These are phyloP conservation scores for Crematogaster levior DNA, from an alignment of 2,888 invertebrate species.

Conservation along the genomic window DNA sequence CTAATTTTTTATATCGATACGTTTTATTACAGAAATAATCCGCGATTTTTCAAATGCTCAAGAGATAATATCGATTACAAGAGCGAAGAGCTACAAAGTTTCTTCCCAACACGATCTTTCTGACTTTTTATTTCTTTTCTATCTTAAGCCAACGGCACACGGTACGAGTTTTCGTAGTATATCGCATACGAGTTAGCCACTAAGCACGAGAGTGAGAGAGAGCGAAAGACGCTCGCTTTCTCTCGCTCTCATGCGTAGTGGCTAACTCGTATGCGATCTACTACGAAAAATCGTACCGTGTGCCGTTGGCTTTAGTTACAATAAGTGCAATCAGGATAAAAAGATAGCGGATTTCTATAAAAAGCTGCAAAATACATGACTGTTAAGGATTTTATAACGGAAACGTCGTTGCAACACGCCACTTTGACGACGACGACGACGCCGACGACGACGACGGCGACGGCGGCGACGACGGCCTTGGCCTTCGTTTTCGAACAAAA, in stretches of 20 bases:
- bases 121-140: not conserved
- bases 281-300: no score
- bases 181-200: no score
- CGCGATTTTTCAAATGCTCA: not conserved
- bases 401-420: slow-evolving; percentile 2
- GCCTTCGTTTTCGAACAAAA: slow-evolving; percentile 74
- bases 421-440: not conserved
- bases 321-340: not conserved
- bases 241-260: no score
- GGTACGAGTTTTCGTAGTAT: no score
- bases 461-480: slow-evolving; percentile 72
- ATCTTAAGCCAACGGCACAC: no score
- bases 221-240: no score
- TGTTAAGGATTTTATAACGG: not conserved
- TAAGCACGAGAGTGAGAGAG: no score
- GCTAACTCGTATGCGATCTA: no score
- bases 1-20: not conserved
- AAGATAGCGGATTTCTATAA: not conserved
- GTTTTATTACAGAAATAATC: no score
- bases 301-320: not conserved
- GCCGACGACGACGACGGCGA: slow-evolving; percentile 18
- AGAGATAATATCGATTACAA: not conserved
- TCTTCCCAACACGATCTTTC: not conserved
- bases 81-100: not conserved
- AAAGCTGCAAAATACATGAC: not conserved